phyloP scores from a whole-genome alignment of 2,888 invertebrate species.

The Cephus rjabovi region DNA sequence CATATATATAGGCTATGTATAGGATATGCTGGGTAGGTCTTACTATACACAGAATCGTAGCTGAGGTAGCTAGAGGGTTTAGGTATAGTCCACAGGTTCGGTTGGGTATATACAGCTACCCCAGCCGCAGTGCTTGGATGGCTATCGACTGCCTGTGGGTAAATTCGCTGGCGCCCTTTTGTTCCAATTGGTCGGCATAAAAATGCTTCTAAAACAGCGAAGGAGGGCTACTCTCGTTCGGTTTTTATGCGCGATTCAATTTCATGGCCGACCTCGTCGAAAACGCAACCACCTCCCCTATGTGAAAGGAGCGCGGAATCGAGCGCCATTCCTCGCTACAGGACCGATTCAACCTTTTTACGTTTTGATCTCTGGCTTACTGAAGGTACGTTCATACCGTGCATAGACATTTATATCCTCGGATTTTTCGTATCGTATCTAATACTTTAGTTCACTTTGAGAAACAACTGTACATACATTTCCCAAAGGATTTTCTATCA shows the following conservation, averaged over 20 bases:
- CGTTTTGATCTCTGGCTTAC: not conserved
- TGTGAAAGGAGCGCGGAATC: not conserved
- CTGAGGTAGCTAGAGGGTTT: not conserved
- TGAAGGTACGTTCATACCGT: not conserved
- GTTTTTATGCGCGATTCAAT: constrained; percentile 39
- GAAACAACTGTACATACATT: not conserved
- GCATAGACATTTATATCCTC: not conserved
- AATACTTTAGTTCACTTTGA: not conserved
- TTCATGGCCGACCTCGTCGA: constrained; percentile 40
- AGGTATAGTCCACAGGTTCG: not conserved
- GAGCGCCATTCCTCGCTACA: not conserved
- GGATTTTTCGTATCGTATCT: not conserved
- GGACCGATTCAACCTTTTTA: not conserved
- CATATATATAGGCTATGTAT: not conserved
- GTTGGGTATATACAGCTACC: not conserved
- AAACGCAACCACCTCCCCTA: constrained; percentile 28
- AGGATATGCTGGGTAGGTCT: not conserved
- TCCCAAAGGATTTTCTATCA: not conserved
- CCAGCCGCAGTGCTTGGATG: not conserved
- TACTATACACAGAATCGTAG: not conserved
- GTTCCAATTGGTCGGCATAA: constrained; percentile 2
- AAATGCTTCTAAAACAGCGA: constrained; percentile 16
- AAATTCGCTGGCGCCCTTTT: constrained; percentile 2
- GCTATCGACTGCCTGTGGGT: not conserved
- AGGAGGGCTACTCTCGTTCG: constrained; percentile 10